Base-by-base conservation (phyloP, 2,888 invertebrate genomes). In the Eupithecia vulgata region DNA sequence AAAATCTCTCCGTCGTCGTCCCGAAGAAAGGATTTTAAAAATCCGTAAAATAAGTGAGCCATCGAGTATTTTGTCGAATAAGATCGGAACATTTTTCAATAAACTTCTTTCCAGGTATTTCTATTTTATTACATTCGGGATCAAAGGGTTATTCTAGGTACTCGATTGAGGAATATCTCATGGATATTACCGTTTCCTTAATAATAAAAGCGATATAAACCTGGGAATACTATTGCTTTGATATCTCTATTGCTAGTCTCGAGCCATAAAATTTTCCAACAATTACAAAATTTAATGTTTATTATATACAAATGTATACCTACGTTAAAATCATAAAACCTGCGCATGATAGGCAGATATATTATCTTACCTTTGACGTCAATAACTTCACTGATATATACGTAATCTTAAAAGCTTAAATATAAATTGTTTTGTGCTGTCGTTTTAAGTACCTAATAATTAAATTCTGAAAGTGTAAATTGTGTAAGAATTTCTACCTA, bases 81-180 rank as follows among this genome's bases (percentile, higher is more conserved):
- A 66, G 68, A 74, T 66, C 62, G 40, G 25, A 45, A 37, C 67
- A 75, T 72, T 72, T 75, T 70, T 75, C 70, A 70, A 72, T 75
- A 70, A 66, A 71, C 65, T 71, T 52, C 30, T 73, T 35, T 62
- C 62, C 21, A 40, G 65, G 67, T 70, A 70, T 70, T 68, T 68
- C 57, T 25, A 40, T 69, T 74, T 65, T 68, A 74, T 68, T 59
- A 57, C 67, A 52, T 68, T 70, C 67, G 30, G 42, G 68, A 71
- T 74, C 65, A 74, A 71, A 74, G 64, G 42, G 37, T 7, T 59
- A 25, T 40, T n/a, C 30, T 30, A 30, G 2, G 2, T 30, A 30
- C 4, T 17, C 21, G 6, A 59, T 37, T 3, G 17, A 61, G 34
- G 25, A 8, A 45, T 12, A 57, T 57, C 25, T 42, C 12, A 59